Evolutionary conservation across 2,888 invertebrate genomes (phyloP).

Genomic region (Liodrosophila aerea): DNA sequence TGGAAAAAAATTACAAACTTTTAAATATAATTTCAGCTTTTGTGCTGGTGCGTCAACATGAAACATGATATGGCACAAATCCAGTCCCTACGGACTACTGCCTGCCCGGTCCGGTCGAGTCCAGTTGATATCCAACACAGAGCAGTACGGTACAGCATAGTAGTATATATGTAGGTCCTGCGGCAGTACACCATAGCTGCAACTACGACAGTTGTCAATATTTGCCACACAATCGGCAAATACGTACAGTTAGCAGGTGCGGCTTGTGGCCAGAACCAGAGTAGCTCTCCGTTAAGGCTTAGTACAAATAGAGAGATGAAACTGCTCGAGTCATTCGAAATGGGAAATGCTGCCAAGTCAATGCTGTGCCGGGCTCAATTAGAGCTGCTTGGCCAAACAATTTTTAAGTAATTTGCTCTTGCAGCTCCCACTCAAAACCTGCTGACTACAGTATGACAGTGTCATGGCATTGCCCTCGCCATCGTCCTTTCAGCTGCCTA

Average conservation of each 20-base stretch:
- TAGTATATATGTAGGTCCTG: neutral
- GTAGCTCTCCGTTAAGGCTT: constrained; percentile 12
- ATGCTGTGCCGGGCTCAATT: constrained; percentile 3
- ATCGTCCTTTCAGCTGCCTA: neutral
- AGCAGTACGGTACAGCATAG: neutral
- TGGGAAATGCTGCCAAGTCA: constrained; percentile 43
- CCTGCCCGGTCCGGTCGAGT: constrained; percentile 4
- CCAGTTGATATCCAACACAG: constrained; percentile 5
- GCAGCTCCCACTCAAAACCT: constrained; percentile 3
- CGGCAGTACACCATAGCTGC: neutral
- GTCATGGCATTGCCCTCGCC: neutral
- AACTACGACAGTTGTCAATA: constrained; percentile 59
- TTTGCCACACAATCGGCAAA: constrained; percentile 75
- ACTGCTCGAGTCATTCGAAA: constrained; percentile 31
- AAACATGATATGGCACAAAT: constrained; percentile 69
- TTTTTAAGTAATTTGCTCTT: constrained; percentile 27
- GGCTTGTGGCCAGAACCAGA: constrained; percentile 30
- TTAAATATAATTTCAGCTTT: constrained; percentile 77
- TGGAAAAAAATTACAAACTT: constrained; percentile 45
- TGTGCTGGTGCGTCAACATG: constrained; percentile 75
- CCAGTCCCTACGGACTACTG: constrained; percentile 46
- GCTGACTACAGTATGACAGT: constrained; percentile 28
- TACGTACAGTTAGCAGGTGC: constrained; percentile 32
- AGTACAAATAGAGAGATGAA: constrained; percentile 44
- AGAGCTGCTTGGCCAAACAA: constrained; percentile 16